These are phyloP conservation scores for Oryzaephilus surinamensis DNA, from an alignment of 1,140 invertebrate species.

Conservation along the genomic window DNA sequence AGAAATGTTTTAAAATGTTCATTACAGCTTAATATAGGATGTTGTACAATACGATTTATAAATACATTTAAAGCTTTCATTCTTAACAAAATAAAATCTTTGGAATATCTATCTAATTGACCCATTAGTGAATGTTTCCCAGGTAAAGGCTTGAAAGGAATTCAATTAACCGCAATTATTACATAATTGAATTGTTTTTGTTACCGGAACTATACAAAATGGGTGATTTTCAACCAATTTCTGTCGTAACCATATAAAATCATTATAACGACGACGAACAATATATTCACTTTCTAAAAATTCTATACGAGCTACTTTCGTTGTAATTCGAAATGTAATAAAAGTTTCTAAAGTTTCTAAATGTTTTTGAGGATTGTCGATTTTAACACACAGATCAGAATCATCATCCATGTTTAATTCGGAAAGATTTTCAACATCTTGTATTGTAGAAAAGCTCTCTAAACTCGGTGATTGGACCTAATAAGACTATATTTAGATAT, in stretches of 20 bases:
- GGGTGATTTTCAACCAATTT: conserved; percentile 55
- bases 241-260: conserved; percentile 62
- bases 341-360: conserved; percentile 64
- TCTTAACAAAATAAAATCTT: conserved; percentile 59
- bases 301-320: conserved; percentile 55
- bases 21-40: conserved; percentile 63
- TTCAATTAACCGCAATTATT: conserved; percentile 3
- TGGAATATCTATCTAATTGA: conserved; percentile 62
- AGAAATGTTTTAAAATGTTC: conserved; percentile 57
- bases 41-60: conserved; percentile 43
- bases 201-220: conserved; percentile 59
- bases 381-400: conserved; percentile 54
- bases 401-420: conserved; percentile 44
- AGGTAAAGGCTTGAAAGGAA: conserved; percentile 52
- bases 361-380: conserved; percentile 72
- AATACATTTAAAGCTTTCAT: conserved; percentile 63
- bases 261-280: conserved; percentile 62
- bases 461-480: conserved; percentile 47
- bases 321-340: conserved; percentile 60
- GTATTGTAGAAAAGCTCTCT: conserved; percentile 51
- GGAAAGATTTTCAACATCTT: conserved; percentile 44
- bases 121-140: conserved; percentile 61
- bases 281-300: conserved; percentile 56
- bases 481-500: conserved; percentile 8
- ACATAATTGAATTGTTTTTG: conserved; percentile 11